Evolutionary conservation across 2,113 vertebrate species (phyloP), one percentile per base, ranked within the genome.

Genomic region (Egretta garzetta): DNA sequence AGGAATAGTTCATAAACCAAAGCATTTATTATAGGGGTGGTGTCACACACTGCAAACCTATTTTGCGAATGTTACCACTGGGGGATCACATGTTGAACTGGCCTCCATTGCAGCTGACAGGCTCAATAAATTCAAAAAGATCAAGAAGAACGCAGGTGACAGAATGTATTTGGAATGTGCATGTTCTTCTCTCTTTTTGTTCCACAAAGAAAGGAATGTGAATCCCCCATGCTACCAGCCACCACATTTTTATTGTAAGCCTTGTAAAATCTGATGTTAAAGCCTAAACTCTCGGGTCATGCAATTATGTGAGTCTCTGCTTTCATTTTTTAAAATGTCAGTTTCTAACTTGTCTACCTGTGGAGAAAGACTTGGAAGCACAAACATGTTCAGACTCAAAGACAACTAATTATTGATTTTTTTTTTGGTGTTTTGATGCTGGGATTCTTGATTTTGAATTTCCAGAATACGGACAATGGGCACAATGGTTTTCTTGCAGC

Each of bases 1-100:
- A 94, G 87, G 93, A 95, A 87, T 80, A 97, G 95, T 95, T 93
- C 91, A 95, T 97, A 96, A 97, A 97, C 89, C 87, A 94, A 58
- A 86, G 77, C 91, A 80, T 93, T 96, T 96, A 95, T 96, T 94
- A 76, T 12, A 77, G 89, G 86, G 81, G 93, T 95, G 87, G 95
- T 95, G 89, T 95, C 79, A 86, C 45, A 96, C 59, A 66, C 67
- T 63, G 77, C 91, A 93, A 80, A 90, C 77, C 89, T 88, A 82
- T 95, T 93, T 87, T 85, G 93, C 1, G 64, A 91, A 72, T 56
- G 53, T 73, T 85, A 58, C 86, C 77, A 96, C 93, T 83, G 86
- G 62, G 80, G 95, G 70, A 91, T 93, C 77, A 68, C 45, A 85
- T 33, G 77, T 90, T 76, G 81, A 95, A 93, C 85, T 82, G 84